Base-by-base conservation (phyloP, 2,888 invertebrate species). In the Diloba caeruleocephala region DNA sequence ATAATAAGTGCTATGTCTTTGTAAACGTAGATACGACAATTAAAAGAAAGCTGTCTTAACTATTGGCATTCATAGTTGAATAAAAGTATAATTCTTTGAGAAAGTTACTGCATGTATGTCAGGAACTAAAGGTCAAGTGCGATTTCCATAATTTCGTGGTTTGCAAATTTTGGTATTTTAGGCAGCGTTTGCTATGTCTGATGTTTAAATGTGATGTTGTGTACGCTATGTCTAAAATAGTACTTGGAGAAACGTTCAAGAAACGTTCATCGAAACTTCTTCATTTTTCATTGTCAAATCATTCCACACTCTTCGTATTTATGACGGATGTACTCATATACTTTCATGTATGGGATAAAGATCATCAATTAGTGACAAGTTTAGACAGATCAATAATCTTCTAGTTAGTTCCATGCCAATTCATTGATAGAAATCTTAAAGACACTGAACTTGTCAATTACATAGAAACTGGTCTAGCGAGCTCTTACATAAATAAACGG, bases 21-120 rank as follows among this genome's bases (percentile, higher is more conserved):
- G 65, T 71, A 56, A 71, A 50, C 58, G 61, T 48, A 54, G 41
- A 44, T 50, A 41, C 33, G 7, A 61, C 70, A 71, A 72, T 72
- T 70, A 72, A 72, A 68, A 70, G 72, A 65, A 70, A 72, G 73
- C 58, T 45, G 38, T 31, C 15, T 49, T 15, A 57, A 68, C 46
- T 67, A 64, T 61, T 68, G 59, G 45, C 61, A 67, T 64, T 70
- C 56, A 54, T 67, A 61, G 59, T 54, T 43, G 48, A 39, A 70
- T 55, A 45, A 69, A 71, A 52, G 55, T 49, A 61, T 55, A 56
- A 67, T 56, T 50, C 38, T 50, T 56, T 53, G 62, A 57, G 71
- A 72, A 72, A 72, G 71, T 64, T 28, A 42, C 10, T 29, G 34
- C 44, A 55, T 67, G 61, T 57, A 37, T 60, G 55, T 57, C 58